Evolutionary conservation across 2,888 invertebrate genomes (phyloP).

Genomic region (Sinohyriopsis cumingii): DNA sequence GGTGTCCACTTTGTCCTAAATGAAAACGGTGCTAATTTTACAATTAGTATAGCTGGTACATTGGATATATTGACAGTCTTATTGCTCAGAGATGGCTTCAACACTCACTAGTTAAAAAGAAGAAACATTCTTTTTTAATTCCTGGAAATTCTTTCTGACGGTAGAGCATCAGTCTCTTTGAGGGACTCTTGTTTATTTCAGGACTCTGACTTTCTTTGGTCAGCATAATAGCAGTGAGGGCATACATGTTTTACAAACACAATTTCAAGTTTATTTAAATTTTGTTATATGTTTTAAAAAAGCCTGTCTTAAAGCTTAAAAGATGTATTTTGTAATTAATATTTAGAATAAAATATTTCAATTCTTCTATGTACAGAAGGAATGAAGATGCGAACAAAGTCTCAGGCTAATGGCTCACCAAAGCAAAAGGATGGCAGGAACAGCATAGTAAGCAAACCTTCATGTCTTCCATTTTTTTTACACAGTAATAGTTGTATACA

Average conservation of each 20-base stretch:
- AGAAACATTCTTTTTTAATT: too few species aligned
- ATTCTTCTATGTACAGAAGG: constrained; percentile 58
- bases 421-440: constrained; percentile 52
- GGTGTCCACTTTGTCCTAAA: too few species aligned
- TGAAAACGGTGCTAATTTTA: too few species aligned
- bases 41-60: too few species aligned
- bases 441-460: constrained; percentile 42
- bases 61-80: too few species aligned
- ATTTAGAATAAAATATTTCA: not conserved
- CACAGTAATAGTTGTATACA: not conserved
- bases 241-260: not conserved
- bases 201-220: not conserved
- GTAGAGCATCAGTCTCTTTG: too few species aligned
- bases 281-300: not conserved
- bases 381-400: constrained; percentile 68
- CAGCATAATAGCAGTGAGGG: not conserved
- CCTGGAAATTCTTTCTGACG: too few species aligned
- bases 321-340: not conserved
- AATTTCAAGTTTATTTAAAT: not conserved
- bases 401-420: constrained; percentile 59
- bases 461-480: not conserved
- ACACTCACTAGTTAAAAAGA: too few species aligned
- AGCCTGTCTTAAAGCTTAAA: not conserved
- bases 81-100: too few species aligned
- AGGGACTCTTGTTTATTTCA: not conserved